phyloP scores from a whole-genome alignment of 2,113 vertebrate genomes.

The Oreamnos americanus region DNA sequence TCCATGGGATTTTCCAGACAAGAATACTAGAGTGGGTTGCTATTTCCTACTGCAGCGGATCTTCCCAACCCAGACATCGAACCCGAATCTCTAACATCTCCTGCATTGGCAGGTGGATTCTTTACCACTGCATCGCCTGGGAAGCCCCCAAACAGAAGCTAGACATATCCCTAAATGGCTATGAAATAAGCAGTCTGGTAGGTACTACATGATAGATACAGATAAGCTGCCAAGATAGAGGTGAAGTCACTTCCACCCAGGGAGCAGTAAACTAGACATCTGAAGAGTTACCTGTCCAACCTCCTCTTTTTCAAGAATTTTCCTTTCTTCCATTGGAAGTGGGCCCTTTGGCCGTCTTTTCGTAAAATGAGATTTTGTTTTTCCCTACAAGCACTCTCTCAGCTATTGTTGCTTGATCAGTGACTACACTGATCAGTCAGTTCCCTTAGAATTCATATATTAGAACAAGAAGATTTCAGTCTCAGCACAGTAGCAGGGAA shows the following conservation, averaged over 20 bases:
- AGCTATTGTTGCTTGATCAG: neutral
- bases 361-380: neutral
- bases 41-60: neutral
- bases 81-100: neutral
- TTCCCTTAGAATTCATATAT: neutral
- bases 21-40: neutral
- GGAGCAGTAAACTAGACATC: neutral
- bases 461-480: neutral
- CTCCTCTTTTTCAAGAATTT: neutral
- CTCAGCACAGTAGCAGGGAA: neutral
- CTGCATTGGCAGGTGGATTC: neutral
- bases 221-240: neutral
- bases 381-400: neutral
- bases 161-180: neutral
- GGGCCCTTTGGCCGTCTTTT: neutral
- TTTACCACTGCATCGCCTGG: neutral
- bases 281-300: neutral
- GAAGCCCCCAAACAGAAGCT: neutral
- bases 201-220: neutral
- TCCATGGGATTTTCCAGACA: neutral
- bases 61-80: neutral
- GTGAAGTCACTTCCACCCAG: neutral
- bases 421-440: neutral
- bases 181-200: neutral
- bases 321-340: neutral